Conservation (phyloP, 2,113 vertebrate genomes). For the Grallaria varia region DNA sequence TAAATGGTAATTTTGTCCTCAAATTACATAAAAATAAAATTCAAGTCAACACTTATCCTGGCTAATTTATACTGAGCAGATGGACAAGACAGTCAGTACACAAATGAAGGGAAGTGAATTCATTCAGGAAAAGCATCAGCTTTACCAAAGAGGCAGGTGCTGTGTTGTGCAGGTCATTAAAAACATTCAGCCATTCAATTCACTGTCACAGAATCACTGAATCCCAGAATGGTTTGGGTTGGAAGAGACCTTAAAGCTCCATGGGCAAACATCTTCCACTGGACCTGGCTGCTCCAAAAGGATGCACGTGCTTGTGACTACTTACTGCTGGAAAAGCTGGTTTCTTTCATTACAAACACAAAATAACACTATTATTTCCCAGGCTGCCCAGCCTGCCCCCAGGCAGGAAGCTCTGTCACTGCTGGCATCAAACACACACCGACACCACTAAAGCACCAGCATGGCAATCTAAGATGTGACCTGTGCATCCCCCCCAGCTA, state of each 20-base stretch:
- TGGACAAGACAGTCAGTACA: neutral
- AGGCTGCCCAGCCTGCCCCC: neutral
- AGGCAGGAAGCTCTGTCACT: neutral
- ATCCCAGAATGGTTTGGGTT: neutral
- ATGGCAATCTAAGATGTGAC: neutral
- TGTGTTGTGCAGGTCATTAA: neutral
- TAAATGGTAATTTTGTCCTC: neutral
- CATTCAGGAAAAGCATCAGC: neutral
- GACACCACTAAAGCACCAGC: neutral
- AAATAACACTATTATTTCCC: too few relatives aligned
- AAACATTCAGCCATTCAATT: neutral
- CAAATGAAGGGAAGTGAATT: neutral
- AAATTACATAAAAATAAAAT: neutral
- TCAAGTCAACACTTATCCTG: neutral
- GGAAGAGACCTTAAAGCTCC: neutral
- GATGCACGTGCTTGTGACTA: accelerated
- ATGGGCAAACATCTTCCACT: neutral
- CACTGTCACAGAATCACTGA: neutral
- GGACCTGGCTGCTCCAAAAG: neutral
- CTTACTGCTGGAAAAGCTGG: neutral
- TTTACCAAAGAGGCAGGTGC: neutral
- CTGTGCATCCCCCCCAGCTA: accelerated
- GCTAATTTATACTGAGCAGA: neutral
- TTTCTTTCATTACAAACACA: neutral
- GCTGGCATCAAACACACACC: accelerated